A percentile compares a stretch with the other conserved stretches of the same genome.
Conservation (phyloP, 2,113 vertebrate genomes). For the Puntigrus tetrazona region DNA sequence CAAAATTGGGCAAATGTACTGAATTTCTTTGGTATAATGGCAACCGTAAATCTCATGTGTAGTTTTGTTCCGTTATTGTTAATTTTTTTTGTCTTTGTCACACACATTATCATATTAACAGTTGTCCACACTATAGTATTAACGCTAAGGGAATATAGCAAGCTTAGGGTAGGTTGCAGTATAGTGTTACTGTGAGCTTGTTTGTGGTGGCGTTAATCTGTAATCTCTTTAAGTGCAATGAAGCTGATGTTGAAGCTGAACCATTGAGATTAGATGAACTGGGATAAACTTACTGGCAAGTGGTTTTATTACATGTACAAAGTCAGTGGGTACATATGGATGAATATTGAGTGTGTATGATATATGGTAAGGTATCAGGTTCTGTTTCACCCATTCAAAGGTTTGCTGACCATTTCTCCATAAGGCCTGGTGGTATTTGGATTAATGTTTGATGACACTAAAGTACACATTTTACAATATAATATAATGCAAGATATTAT, state of each 20-base stretch:
- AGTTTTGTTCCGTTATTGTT: not conserved
- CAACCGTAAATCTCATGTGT: not conserved
- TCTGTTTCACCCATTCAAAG: not conserved
- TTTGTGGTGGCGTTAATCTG: slow-evolving; percentile 4
- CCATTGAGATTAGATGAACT: not conserved
- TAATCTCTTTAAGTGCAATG: slow-evolving; percentile 34
- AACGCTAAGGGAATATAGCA: not conserved
- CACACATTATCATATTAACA: not conserved
- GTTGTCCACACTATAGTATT: not conserved
- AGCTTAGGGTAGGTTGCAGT: slow-evolving; percentile 18
- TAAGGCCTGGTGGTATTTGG: not conserved
- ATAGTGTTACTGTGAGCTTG: slow-evolving; percentile 23
- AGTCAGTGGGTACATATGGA: not conserved
- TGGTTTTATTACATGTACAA: not conserved
- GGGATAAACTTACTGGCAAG: not conserved
- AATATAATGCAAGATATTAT: too few relatives aligned
- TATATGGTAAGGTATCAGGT: not conserved
- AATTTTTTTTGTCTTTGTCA: not conserved
- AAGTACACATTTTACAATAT: not conserved
- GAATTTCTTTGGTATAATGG: not conserved
- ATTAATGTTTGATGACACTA: not conserved
- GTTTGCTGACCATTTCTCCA: not conserved
- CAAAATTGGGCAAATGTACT: not conserved
- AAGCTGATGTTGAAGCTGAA: slow-evolving; percentile 3
- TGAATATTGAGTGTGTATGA: not conserved